phyloP scores from a whole-genome alignment of 1,140 invertebrate genomes.

The Diabrotica undecimpunctata region DNA sequence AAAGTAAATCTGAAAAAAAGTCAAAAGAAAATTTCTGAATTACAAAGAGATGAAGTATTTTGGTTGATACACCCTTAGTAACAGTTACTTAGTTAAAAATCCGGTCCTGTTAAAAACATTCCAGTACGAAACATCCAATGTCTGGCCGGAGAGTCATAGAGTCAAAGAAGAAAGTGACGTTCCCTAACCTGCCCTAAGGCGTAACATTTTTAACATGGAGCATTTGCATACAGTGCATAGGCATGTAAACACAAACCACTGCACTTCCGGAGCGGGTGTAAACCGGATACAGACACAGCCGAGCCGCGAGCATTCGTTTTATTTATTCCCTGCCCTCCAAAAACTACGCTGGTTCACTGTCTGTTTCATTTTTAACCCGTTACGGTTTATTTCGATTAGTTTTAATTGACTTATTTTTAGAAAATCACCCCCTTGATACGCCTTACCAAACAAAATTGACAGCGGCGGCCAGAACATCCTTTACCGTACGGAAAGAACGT shows the following conservation, averaged over 20 bases:
- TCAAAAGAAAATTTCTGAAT: too few relatives aligned
- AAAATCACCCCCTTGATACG: constrained; percentile 8
- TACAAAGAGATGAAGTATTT: too few relatives aligned
- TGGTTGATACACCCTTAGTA: too few relatives aligned
- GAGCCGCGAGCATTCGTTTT: constrained; percentile 33
- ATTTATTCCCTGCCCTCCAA: not conserved
- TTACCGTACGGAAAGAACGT: too few relatives aligned
- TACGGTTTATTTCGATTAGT: constrained; percentile 12
- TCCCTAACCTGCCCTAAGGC: constrained; percentile 8
- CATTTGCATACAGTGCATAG: constrained; percentile 39
- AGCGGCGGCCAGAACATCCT: too few relatives aligned
- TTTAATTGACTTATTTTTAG: constrained; percentile 18
- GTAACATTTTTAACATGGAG: constrained; percentile 34
- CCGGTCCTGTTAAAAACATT: not conserved
- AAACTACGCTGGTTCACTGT: not conserved
- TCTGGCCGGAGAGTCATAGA: not conserved
- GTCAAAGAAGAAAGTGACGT: not conserved
- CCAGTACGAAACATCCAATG: not conserved
- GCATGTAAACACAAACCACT: constrained; percentile 39
- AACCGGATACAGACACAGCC: constrained; percentile 38
- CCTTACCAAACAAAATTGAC: not conserved
- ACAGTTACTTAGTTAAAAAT: too few relatives aligned
- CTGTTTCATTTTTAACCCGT: constrained; percentile 7
- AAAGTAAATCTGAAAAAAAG: too few relatives aligned
- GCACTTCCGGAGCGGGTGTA: constrained; percentile 40